A percentile compares a stretch with the other conserved stretches of the same genome.
These are phyloP conservation scores for Druon quercuslanigerum DNA, from an alignment of 1,140 invertebrate species.

Conservation along the genomic window DNA sequence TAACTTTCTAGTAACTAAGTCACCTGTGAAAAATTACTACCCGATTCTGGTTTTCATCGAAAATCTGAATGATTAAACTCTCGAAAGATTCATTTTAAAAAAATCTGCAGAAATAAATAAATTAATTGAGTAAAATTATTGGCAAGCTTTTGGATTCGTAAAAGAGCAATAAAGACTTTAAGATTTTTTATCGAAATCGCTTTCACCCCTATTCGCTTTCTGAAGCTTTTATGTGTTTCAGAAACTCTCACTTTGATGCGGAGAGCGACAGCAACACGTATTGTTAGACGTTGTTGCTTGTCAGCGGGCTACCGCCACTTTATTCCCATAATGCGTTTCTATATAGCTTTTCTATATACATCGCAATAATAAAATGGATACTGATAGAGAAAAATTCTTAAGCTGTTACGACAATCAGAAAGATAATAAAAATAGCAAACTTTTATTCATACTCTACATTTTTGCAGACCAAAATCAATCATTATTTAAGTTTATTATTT, in stretches of 20 bases:
- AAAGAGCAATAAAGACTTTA: neutral
- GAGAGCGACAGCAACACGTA: conserved; percentile 21
- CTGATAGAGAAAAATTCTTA: conserved; percentile 2
- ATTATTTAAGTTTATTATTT: no score
- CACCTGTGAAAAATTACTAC: no score
- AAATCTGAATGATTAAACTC: no score
- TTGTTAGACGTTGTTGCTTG: conserved; percentile 28
- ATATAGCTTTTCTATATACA: conserved; percentile 24
- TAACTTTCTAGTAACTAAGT: no score
- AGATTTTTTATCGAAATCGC: conserved; percentile 14
- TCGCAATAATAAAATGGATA: conserved; percentile 20
- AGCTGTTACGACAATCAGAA: neutral
- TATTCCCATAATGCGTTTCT: conserved; percentile 26
- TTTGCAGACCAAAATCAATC: no score
- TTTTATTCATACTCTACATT: neutral
- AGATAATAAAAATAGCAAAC: neutral
- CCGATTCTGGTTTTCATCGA: no score
- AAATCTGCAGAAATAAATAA: no score
- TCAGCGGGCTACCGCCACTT: conserved; percentile 30
- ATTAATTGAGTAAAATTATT: no score
- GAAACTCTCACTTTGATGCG: conserved; percentile 16
- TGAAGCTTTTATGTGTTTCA: conserved; percentile 29
- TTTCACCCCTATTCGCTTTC: conserved; percentile 21
- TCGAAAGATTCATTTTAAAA: no score
- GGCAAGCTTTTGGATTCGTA: neutral